phyloP scores from a whole-genome alignment of 2,113 vertebrate genomes.

The Eublepharis macularius region DNA sequence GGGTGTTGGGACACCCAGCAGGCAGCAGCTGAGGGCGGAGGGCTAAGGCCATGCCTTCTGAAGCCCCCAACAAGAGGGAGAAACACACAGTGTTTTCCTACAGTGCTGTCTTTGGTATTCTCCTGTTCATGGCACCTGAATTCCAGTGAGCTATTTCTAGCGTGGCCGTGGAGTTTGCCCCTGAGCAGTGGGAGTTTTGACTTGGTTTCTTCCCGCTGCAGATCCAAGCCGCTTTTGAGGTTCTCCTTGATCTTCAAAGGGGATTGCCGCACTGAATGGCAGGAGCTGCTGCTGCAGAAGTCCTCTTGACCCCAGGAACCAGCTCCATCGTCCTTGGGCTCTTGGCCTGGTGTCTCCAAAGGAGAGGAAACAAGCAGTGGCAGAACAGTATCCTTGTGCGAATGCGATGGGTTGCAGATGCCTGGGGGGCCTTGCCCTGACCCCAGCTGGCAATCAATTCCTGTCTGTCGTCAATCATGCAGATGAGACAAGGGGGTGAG shows the following conservation, averaged over 20 bases:
- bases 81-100: too few relatives aligned
- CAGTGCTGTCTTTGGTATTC: not conserved
- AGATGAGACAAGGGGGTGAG: slow-evolving; percentile 29
- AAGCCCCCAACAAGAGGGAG: too few relatives aligned
- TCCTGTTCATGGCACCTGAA: not conserved
- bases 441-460: slow-evolving; percentile 50
- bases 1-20: too few relatives aligned
- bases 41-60: too few relatives aligned
- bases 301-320: not conserved
- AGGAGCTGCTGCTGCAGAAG: too few relatives aligned
- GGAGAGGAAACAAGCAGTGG: not conserved
- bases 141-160: too few relatives aligned
- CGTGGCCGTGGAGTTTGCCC: too few relatives aligned
- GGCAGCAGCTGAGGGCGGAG: too few relatives aligned
- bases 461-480: slow-evolving; percentile 46
- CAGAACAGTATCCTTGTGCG: accelerated
- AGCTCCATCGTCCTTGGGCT: accelerated
- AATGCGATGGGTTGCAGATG: not conserved
- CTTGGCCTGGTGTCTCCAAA: not conserved
- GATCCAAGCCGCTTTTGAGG: too few relatives aligned
- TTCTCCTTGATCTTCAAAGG: too few relatives aligned
- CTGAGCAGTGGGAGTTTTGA: not conserved
- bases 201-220: too few relatives aligned
- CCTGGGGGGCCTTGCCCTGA: not conserved
- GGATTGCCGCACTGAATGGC: not conserved